Base-by-base conservation (phyloP, 2,888 invertebrate genomes). In the Chrysolina oricalcia region DNA sequence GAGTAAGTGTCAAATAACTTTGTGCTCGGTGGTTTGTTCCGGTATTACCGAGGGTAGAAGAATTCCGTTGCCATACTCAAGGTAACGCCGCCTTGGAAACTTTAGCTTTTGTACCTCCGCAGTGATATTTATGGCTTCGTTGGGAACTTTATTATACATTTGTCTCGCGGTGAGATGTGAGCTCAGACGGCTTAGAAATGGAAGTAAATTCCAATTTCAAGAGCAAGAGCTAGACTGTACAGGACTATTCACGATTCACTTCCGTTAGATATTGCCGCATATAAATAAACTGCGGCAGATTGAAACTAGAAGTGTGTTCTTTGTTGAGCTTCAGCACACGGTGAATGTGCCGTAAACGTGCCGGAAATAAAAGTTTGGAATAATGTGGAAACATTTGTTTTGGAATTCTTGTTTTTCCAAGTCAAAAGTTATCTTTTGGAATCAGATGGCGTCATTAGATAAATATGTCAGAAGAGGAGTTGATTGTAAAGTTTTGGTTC, bases 1-100 rank as follows among this genome's bases (percentile, higher is more conserved):
- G 82, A 75, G 79, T 78, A 74, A 81, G 76, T 76, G 79, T 80
- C 81, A 82, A 83, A 82, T 83, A 83, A 82, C 81, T 83, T 81
- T 78, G 80, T 78, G 68, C 72, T 78, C 78, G 76, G 80, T 73
- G 81, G 82, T 82, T 82, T 81, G 81, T 78, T 77, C 81, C 72
- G 73, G 68, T 48, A 68, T 53, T 68, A 53, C 53, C 27, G 46
- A 50, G 64, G 59, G 65, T 53, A 70, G 67, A 78, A 81, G 81
- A 81, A 82, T 82, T 82, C 77, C 74, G 70, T 74, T 74, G 75
- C 74, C 75, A 56, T 66, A 71, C 53, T 43, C 41, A 43, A 72
- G 68, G 71, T 71, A 76, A 73, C 68, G 62, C 50, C 62, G 50
- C 63, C 73, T 71, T 70, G 72, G 63, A 74, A 72, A 75, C 72